Evolutionary conservation across 2,113 vertebrate genomes (phyloP).

Genomic region (Sialia sialis): DNA sequence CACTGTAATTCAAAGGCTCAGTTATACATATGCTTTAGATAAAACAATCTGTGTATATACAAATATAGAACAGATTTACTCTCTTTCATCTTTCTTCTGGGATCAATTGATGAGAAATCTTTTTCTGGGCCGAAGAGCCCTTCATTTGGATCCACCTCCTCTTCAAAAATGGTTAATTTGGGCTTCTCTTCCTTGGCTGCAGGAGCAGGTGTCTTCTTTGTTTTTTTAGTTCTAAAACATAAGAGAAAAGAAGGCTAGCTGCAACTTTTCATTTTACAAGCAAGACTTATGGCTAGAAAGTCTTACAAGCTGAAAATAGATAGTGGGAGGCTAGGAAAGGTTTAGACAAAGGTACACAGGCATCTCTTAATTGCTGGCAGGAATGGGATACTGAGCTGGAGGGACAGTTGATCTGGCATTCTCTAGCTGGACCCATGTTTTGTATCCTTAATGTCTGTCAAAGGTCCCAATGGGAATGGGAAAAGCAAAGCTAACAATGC

Average conservation of each 20-base stretch:
- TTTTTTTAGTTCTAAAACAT: conserved; percentile 73
- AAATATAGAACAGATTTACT: conserved; percentile 49
- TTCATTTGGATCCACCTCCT: conserved; percentile 66
- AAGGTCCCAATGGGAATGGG: neutral
- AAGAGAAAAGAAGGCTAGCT: neutral
- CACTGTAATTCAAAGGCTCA: neutral
- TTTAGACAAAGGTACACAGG: neutral
- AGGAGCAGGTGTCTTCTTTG: conserved; percentile 40
- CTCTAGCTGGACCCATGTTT: neutral
- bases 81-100: conserved; percentile 32
- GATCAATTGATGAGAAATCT: neutral
- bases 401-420: neutral
- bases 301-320: neutral
- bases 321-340: neutral
- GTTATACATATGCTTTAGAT: neutral
- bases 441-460: neutral
- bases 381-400: neutral
- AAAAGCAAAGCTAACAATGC: neutral
- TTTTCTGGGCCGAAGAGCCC: conserved; percentile 66
- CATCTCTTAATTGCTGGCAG: neutral
- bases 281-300: neutral
- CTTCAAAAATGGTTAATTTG: conserved; percentile 75
- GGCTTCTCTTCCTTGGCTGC: conserved; percentile 17
- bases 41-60: neutral
- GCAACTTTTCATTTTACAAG: neutral